phyloP scores from a whole-genome alignment of 2,888 invertebrate genomes.

The Oscheius sp. region DNA sequence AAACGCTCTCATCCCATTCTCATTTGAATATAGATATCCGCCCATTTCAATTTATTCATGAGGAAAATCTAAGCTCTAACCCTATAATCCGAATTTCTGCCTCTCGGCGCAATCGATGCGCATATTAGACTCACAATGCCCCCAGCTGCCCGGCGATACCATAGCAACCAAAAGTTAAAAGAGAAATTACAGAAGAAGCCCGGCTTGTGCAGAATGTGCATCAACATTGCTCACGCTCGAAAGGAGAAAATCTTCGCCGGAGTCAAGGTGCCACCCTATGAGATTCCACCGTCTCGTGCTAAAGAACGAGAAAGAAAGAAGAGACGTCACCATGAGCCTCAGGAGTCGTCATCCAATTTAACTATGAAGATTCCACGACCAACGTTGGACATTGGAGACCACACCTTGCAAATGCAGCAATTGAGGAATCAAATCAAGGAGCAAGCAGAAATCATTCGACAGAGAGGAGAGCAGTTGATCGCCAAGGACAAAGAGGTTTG shows the following conservation, averaged over 20 bases:
- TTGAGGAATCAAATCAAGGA: conserved; percentile 54
- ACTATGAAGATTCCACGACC: no score
- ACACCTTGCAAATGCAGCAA: conserved; percentile 48
- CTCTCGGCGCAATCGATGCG: no score
- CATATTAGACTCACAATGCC: no score
- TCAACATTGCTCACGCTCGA: conserved; percentile 39
- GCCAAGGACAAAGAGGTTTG: conserved; percentile 56
- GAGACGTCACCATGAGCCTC: neutral
- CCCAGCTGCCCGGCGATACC: no score
- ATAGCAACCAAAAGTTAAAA: no score
- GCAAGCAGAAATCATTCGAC: conserved; percentile 35
- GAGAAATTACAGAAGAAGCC: conserved; percentile 9
- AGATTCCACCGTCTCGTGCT: conserved; percentile 2
- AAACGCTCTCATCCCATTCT: neutral
- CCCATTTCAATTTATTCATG: no score
- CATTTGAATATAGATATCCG: no score
- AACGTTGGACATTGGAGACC: conserved; percentile 27
- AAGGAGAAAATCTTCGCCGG: conserved; percentile 37
- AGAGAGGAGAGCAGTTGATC: conserved; percentile 45
- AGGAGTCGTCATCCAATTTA: neutral
- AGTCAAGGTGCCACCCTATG: conserved; percentile 33
- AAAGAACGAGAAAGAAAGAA: conserved; percentile 13
- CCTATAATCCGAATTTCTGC: no score
- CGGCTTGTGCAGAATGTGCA: conserved; percentile 54
- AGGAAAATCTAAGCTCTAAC: no score